Evolutionary conservation across 2,888 invertebrate genomes (phyloP).

Genomic region (Zaprionus lineosus): DNA sequence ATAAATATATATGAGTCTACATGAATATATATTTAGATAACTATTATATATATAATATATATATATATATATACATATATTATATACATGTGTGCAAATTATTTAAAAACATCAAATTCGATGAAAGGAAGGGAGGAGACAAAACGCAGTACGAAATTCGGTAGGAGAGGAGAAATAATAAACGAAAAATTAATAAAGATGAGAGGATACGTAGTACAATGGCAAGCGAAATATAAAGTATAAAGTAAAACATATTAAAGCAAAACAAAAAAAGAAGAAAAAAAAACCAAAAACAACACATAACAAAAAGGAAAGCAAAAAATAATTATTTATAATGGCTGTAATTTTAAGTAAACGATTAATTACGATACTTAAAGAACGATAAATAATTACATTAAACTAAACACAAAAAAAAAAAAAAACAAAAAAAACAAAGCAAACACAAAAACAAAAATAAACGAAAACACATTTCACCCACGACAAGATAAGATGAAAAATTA

Average conservation of each 20-base stretch:
- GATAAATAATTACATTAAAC: constrained; percentile 45
- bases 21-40: constrained; percentile 76
- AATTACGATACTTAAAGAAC: constrained; percentile 49
- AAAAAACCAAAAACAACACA: constrained; percentile 23
- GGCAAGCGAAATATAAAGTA: constrained; percentile 76
- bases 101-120: constrained; percentile 67
- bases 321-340: constrained; percentile 82
- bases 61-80: constrained; percentile 48
- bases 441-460: constrained; percentile 29
- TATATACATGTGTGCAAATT: constrained; percentile 74
- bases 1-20: constrained; percentile 76
- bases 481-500: constrained; percentile 59
- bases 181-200: constrained; percentile 30
- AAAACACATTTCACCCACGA: constrained; percentile 77
- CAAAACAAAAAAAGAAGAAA: constrained; percentile 26
- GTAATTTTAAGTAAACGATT: constrained; percentile 82
- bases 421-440: constrained; percentile 17
- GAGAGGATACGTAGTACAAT: constrained; percentile 80
- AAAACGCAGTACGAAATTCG: constrained; percentile 52
- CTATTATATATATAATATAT: constrained; percentile 68
- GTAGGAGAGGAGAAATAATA: constrained; percentile 36
- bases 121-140: constrained; percentile 27
- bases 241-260: constrained; percentile 59
- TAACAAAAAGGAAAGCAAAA: constrained; percentile 36
- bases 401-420: constrained; percentile 29